Conservation (phyloP, 2,888 invertebrate genomes). For the Bellardia bayeri region DNA sequence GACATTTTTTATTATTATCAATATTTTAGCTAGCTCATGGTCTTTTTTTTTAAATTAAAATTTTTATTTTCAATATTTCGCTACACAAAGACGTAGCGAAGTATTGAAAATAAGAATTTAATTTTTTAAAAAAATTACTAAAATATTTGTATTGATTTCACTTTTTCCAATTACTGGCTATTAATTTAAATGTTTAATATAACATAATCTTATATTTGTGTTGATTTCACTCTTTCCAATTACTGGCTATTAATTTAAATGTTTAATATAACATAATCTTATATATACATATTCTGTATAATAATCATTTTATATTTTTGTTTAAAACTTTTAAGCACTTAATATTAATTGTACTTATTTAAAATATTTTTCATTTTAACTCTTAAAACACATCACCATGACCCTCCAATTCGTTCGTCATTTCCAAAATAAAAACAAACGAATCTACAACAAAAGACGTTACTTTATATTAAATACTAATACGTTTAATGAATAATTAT, state of each 20-base stretch:
- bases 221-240: no score
- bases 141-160: no score
- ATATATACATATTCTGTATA: not conserved
- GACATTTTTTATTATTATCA: no score
- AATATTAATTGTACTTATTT: slow-evolving; percentile 49
- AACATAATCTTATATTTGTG: no score
- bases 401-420: slow-evolving; percentile 15
- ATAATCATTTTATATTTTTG: slow-evolving; percentile 4
- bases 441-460: slow-evolving; percentile 65
- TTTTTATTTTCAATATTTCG: no score
- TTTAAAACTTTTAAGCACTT: slow-evolving; percentile 16
- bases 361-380: not conserved
- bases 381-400: slow-evolving; percentile 28
- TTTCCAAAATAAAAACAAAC: slow-evolving; percentile 25
- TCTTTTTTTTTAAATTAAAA: no score
- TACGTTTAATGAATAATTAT: not conserved
- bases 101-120: no score
- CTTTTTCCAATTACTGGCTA: slow-evolving; percentile 1
- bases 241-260: not conserved
- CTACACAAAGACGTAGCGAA: no score
- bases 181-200: not conserved
- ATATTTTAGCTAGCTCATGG: no score
- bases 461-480: slow-evolving; percentile 19
- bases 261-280: not conserved
- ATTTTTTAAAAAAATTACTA: no score